phyloP scores from a whole-genome alignment of 2,113 vertebrate species.

The Pseudorasbora parva region DNA sequence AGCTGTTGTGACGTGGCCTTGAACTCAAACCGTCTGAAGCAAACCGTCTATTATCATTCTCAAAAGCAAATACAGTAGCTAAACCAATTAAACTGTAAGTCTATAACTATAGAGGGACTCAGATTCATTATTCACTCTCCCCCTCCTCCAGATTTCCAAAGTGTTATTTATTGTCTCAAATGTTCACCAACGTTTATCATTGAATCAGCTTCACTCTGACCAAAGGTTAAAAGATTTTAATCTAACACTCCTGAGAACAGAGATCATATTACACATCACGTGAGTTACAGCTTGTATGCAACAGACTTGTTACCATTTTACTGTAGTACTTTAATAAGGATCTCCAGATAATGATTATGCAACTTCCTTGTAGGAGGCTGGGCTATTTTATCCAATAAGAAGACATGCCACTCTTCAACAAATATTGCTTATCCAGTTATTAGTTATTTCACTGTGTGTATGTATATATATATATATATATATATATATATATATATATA shows the following conservation, averaged over 20 bases:
- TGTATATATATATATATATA: too few relatives aligned
- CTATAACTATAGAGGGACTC: not conserved
- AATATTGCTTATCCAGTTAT: not conserved
- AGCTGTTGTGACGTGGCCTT: not conserved
- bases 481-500: too few relatives aligned
- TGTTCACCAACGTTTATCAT: not conserved
- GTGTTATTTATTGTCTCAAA: not conserved
- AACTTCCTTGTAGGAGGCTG: not conserved
- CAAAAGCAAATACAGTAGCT: not conserved
- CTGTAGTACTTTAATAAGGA: not conserved
- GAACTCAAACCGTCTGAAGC: not conserved
- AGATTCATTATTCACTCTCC: not conserved
- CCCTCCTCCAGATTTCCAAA: not conserved
- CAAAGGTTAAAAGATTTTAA: constrained; percentile 23
- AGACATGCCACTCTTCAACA: not conserved
- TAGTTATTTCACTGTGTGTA: too few relatives aligned
- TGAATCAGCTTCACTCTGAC: not conserved
- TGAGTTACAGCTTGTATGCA: not conserved
- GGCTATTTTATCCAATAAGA: not conserved
- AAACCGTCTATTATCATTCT: not conserved
- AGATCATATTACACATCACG: not conserved
- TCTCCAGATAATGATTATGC: not conserved
- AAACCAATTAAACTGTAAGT: not conserved
- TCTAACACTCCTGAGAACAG: constrained; percentile 29
- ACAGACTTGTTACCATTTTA: not conserved